Base-by-base conservation (phyloP, 2,888 invertebrate species). In the Sthenelais limicola region DNA sequence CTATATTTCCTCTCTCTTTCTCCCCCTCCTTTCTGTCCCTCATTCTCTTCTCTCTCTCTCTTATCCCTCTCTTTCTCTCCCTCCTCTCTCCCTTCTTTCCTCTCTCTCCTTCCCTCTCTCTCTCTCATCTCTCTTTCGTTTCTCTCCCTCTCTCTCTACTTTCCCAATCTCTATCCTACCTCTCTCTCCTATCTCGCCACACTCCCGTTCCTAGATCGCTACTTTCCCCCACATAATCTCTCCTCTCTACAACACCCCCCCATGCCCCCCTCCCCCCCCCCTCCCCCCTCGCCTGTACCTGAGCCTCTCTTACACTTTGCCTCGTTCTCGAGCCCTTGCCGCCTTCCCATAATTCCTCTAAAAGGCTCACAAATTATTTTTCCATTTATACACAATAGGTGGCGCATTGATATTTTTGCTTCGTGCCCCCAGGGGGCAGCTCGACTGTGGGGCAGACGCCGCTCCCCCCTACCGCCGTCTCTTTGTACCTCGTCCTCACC, bases 331-430 rank as follows among this genome's bases (percentile, higher is more conserved):
- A 62, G 35, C 38, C 38, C n/a, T n/a, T n/a, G 5, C n/a, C 35
- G 9, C 62, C 38, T 56, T 28, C 12, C 12, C 62, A 18, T 62
- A 62, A 38, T 38, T 62, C 24, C 38, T 24, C 3, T 7, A 18
- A 62, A 62, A 62, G 62, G 43, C 38, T 62, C 38, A 62, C 62
- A 62, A 62, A 62, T 62, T 62, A 62, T 62, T 62, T 62, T 62
- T 62, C 62, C 62, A 62, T 62, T 38, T 62, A n/a, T n/a, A n/a
- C n/a, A n/a, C n/a, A n/a, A n/a, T n/a, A n/a, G n/a, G n/a, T n/a
- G n/a, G n/a, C n/a, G n/a, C n/a, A n/a, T n/a, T n/a, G n/a, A n/a
- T n/a, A n/a, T n/a, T n/a, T n/a, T n/a, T n/a, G n/a, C n/a, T n/a
- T n/a, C n/a, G n/a, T n/a, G n/a, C n/a, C n/a, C n/a, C n/a, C n/a